Percentiles rank a stretch among this genome's conserved stretches.
phyloP scores from a whole-genome alignment of 2,888 invertebrate genomes.

The Caenorhabditis auriculariae region DNA sequence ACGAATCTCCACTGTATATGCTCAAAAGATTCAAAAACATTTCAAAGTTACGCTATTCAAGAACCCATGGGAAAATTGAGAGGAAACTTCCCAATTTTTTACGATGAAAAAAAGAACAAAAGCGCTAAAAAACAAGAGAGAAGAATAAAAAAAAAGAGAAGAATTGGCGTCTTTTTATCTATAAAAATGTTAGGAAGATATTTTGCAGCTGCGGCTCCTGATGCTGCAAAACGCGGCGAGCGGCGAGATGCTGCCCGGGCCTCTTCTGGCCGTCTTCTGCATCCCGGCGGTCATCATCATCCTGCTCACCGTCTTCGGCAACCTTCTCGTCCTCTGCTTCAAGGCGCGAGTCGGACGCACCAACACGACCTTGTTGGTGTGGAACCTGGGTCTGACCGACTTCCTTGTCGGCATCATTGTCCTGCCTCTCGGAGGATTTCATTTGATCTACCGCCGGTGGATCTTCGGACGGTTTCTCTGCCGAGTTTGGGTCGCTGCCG shows the following conservation, averaged over 20 bases:
- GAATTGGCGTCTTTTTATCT: no score
- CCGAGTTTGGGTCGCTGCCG: conserved; percentile 70
- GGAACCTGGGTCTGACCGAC: conserved; percentile 64
- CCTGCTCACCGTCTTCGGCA: conserved; percentile 61
- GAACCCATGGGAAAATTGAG: no score
- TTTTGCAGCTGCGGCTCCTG: conserved; percentile 13
- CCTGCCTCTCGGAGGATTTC: conserved; percentile 60
- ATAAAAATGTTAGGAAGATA: no score
- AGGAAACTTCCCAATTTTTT: no score
- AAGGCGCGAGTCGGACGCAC: conserved; percentile 63
- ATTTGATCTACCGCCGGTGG: conserved; percentile 64
- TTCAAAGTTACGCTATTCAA: no score
- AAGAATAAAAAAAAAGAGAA: no score
- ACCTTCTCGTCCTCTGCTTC: conserved; percentile 62
- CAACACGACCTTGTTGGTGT: conserved; percentile 63
- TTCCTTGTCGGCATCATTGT: conserved; percentile 63
- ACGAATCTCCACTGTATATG: no score
- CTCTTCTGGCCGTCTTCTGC: conserved; percentile 35
- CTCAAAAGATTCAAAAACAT: no score
- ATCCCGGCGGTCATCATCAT: conserved; percentile 61
- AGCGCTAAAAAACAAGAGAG: no score
- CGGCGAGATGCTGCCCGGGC: conserved; percentile 24
- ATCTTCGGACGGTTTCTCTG: conserved; percentile 69
- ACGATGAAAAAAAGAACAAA: no score
- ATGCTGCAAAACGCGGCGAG: conserved; percentile 8